These are phyloP conservation scores for Opisthocomus hoazin DNA, from an alignment of 2,113 vertebrate genomes.

Conservation along the genomic window DNA sequence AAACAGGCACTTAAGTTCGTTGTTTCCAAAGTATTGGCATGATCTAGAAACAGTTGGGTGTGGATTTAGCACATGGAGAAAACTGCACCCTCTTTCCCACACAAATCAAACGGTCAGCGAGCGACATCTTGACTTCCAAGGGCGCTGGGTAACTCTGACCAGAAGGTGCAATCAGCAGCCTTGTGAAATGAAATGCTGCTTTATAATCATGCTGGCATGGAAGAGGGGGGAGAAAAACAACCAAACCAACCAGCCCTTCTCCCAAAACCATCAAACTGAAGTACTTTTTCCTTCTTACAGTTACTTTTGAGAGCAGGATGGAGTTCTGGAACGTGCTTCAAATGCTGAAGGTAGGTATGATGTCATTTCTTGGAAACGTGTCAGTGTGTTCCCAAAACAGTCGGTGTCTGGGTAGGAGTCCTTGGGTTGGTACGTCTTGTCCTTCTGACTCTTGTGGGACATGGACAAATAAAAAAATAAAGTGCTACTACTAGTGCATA, in stretches of 20 bases:
- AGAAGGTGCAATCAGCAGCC: background rate
- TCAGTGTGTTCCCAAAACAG: background rate
- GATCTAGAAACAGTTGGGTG: background rate
- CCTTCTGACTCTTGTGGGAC: background rate
- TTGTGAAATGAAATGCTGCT: background rate
- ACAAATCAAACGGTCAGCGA: background rate
- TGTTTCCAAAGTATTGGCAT: background rate
- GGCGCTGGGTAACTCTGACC: background rate
- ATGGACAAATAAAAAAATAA: background rate
- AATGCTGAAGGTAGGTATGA: background rate
- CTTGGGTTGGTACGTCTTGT: background rate
- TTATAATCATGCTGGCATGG: background rate
- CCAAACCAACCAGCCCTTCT: background rate
- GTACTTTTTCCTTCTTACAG: background rate
- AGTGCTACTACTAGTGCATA: too few relatives aligned
- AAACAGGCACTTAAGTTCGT: background rate
- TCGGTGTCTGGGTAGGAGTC: background rate
- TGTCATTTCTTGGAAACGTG: background rate
- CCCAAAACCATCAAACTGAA: background rate
- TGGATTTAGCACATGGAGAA: background rate
- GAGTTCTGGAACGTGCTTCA: background rate
- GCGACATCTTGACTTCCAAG: background rate
- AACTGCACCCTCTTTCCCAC: background rate
- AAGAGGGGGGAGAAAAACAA: background rate
- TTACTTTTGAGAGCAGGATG: background rate